Evolutionary conservation across 2,888 invertebrate genomes (phyloP), one percentile per base, ranked within the genome.

Genomic region (Drosophila anceps): DNA sequence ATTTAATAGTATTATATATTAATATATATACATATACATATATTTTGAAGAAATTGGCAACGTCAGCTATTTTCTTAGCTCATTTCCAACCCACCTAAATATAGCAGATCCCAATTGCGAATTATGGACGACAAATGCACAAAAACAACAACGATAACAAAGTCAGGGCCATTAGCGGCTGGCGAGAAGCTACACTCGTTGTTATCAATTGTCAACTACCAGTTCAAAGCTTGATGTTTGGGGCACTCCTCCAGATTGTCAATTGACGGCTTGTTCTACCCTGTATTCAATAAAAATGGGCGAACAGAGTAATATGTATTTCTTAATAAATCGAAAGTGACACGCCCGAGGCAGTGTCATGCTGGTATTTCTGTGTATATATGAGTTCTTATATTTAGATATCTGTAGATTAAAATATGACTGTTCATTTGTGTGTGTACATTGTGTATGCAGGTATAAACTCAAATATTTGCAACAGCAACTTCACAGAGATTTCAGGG

Each of bases 191-290:
- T 13, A 44, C 24, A 24, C 8, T 7, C 7, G 24, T 15, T 15
- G 39, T 79, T 78, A 79, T 78, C 77, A 79, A 71, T 62, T 50
- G 57, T 68, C 60, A 41, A 64, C 63, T 60, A 61, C 46, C 46
- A 62, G 54, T 46, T 53, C 15, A 44, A 13, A 53, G 48, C 20
- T 18, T 20, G 18, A 41, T 15, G 48, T 18, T 18, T 31, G 31
- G 63, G 58, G 58, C 75, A 61, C 61, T 60, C 68, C 73, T 68
- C 41, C 55, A 51, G 50, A 41, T 43, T 50, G 41, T 20, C 44
- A 18, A 39, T 39, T 64, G 60, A 59, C 27, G 44, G 12, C 10
- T 33, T 60, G 12, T 50, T 12, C 31, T 50, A 31, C 50, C 18
- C 31, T 50, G 18, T 3, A 18, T 7, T 12, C 50, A 50, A 29